Evolutionary conservation across 2,888 invertebrate species (phyloP).

Genomic region (Tipula vernalis): DNA sequence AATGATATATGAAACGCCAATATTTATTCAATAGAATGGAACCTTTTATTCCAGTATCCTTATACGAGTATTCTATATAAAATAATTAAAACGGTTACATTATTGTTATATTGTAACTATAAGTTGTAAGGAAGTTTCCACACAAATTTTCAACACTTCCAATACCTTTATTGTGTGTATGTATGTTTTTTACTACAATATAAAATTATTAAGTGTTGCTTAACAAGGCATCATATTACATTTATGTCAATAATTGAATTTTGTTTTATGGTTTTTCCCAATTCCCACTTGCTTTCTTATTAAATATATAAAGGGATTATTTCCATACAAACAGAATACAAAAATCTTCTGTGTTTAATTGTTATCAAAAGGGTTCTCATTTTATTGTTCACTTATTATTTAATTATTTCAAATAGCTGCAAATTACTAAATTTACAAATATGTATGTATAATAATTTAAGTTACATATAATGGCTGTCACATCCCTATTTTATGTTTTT

Average conservation of each 20-base stretch:
- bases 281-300: not conserved
- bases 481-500: too few species aligned
- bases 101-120: not conserved
- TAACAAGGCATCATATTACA: not conserved
- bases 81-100: not conserved
- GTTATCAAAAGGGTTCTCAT: not conserved
- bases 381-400: not conserved
- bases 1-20: too few species aligned
- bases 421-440: not conserved
- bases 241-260: constrained; percentile 4
- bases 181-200: not conserved
- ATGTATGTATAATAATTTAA: not conserved
- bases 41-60: too few species aligned
- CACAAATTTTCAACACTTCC: not conserved
- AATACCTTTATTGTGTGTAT: not conserved
- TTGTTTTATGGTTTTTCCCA: not conserved
- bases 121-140: not conserved
- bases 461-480: too few species aligned
- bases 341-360: not conserved
- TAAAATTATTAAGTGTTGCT: not conserved
- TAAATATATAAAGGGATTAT: not conserved
- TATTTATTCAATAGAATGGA: too few species aligned
- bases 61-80: not conserved
- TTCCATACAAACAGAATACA: not conserved
- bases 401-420: not conserved